Conservation (phyloP, 2,888 invertebrate species). For the Glyphotaelius pellucidus region DNA sequence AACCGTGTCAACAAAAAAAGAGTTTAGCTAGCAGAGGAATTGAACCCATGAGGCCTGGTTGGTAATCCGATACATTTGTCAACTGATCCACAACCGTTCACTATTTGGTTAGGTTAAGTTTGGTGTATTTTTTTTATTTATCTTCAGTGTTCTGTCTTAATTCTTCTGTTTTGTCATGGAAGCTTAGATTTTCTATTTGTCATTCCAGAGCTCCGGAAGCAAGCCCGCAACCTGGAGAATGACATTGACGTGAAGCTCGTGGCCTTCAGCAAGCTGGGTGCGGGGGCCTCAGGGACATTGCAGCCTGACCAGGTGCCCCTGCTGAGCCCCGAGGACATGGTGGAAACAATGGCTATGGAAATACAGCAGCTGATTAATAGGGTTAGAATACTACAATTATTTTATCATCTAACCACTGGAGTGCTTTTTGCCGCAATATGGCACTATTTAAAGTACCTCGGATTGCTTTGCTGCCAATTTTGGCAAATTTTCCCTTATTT, state of each 20-base stretch:
- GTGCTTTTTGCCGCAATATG: too few species aligned
- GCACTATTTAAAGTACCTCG: too few species aligned
- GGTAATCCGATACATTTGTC: neutral
- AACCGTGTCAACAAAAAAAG: too few species aligned
- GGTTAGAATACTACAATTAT: slow-evolving; percentile 72
- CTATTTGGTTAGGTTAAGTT: neutral
- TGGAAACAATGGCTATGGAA: slow-evolving; percentile 95
- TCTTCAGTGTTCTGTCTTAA: neutral
- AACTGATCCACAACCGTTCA: neutral
- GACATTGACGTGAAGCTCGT: slow-evolving; percentile 97
- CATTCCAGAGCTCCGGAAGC: slow-evolving; percentile 89
- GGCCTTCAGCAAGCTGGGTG: slow-evolving; percentile 95
- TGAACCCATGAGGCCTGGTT: too few species aligned
- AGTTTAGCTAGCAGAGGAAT: too few species aligned
- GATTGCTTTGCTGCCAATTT: too few species aligned
- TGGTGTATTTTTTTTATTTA: neutral
- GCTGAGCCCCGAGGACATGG: slow-evolving; percentile 92
- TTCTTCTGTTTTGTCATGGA: neutral
- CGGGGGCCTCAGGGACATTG: slow-evolving; percentile 77
- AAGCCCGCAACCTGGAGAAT: slow-evolving; percentile 95
- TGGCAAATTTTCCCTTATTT: too few species aligned
- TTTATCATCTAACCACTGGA: neutral
- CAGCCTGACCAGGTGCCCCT: slow-evolving; percentile 88
- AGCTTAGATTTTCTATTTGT: neutral
- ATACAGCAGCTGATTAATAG: slow-evolving; percentile 91